Evolutionary conservation across 2,888 invertebrate species (phyloP).

Genomic region (Pammene aurita): DNA sequence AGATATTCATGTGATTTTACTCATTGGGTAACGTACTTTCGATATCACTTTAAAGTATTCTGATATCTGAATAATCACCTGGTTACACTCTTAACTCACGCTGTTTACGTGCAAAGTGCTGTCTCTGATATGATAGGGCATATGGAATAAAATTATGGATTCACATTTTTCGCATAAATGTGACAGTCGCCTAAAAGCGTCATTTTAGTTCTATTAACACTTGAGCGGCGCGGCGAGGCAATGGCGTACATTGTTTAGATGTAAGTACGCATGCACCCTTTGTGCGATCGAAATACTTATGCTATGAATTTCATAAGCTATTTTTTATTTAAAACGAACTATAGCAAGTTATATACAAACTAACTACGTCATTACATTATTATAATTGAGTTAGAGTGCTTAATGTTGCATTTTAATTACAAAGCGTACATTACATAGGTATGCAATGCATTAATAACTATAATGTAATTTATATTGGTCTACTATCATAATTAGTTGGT

Average conservation of each 20-base stretch:
- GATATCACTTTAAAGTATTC: too few species aligned
- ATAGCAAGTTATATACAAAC: conserved; percentile 60
- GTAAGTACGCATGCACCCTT: conserved; percentile 74
- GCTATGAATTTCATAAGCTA: conserved; percentile 71
- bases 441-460: conserved; percentile 16
- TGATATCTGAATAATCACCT: too few species aligned
- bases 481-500: too few species aligned
- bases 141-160: too few species aligned
- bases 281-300: conserved; percentile 72
- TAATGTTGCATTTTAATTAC: not conserved
- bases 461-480: not conserved
- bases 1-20: too few species aligned
- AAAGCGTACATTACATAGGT: not conserved
- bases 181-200: conserved; percentile 48
- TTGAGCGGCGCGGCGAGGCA: conserved; percentile 58
- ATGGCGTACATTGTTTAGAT: conserved; percentile 77
- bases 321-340: conserved; percentile 59
- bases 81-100: too few species aligned
- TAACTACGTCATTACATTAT: not conserved
- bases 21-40: too few species aligned
- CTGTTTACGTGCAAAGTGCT: too few species aligned
- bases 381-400: not conserved
- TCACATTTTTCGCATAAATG: too few species aligned
- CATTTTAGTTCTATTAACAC: conserved; percentile 67
- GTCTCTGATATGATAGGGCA: too few species aligned